Evolutionary conservation across 92 coral and sea anemone genomes (phyloP).

Genomic region (Epizoanthus stellaris): DNA sequence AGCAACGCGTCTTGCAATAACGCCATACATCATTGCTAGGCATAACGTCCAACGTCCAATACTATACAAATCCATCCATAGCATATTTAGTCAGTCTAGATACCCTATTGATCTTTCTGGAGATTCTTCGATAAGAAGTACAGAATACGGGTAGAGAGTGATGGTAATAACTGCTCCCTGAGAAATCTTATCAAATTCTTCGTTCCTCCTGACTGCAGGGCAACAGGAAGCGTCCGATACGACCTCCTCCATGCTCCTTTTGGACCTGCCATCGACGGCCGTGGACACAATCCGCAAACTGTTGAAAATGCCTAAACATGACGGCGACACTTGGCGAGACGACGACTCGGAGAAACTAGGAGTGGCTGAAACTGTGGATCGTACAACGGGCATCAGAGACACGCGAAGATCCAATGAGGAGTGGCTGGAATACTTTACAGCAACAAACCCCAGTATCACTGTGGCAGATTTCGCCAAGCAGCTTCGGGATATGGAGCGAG

Average conservation of each 20-base stretch:
- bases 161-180: too few relatives aligned
- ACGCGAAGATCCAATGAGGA: neutral
- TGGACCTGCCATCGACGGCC: neutral
- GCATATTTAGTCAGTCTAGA: too few relatives aligned
- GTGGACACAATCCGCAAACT: neutral
- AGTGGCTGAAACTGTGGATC: slow-evolving; percentile 2
- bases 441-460: neutral
- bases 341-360: neutral
- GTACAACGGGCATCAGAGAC: neutral
- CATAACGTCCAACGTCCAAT: too few relatives aligned
- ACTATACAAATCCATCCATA: too few relatives aligned
- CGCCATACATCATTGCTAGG: too few relatives aligned
- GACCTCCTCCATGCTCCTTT: neutral
- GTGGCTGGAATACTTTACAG: neutral
- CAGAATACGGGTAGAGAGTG: too few relatives aligned
- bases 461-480: neutral
- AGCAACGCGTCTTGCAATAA: too few relatives aligned
- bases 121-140: too few relatives aligned
- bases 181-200: too few relatives aligned
- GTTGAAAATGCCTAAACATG: neutral
- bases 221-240: neutral
- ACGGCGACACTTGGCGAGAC: neutral
- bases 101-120: too few relatives aligned
- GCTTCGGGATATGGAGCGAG: neutral
- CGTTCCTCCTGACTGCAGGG: neutral